Conservation (phyloP, 2,113 vertebrate species). For the Corythaeola cristata region DNA sequence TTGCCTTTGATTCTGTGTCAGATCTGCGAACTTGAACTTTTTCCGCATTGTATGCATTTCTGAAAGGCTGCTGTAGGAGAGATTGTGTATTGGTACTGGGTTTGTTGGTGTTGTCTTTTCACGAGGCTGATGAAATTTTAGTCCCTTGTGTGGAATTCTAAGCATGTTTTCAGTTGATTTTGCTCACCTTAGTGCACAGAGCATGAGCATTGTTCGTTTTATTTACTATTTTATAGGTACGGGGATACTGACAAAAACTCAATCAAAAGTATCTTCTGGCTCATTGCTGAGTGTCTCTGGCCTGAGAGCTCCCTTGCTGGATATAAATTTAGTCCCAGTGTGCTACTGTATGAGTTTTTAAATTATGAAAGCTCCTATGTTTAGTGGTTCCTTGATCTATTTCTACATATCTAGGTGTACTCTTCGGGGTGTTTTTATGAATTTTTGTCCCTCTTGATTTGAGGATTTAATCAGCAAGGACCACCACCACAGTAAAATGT, state of each 20-base stretch:
- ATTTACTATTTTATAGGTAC: not conserved
- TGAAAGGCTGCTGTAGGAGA: not conserved
- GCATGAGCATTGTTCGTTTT: not conserved
- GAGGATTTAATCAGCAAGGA: not conserved
- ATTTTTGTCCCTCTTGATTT: not conserved
- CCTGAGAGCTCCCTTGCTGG: not conserved
- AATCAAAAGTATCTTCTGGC: not conserved
- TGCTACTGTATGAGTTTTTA: not conserved
- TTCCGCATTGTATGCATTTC: accelerated
- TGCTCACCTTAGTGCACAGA: not conserved
- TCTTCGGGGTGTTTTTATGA: not conserved
- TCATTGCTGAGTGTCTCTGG: not conserved
- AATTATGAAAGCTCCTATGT: not conserved
- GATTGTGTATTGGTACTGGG: not conserved
- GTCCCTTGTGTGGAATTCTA: not conserved
- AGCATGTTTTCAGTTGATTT: not conserved
- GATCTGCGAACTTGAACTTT: not conserved
- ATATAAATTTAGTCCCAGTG: not conserved
- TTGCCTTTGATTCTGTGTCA: slow-evolving; percentile 47
- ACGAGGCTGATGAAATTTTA: not conserved
- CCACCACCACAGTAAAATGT: not conserved
- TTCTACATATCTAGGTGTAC: not conserved
- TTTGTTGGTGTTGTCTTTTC: not conserved
- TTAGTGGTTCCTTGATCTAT: not conserved
- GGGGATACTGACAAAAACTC: not conserved